A percentile compares a stretch with the other conserved stretches of the same genome.
Conservation (phyloP, 2,888 invertebrate genomes). For the Platynereis dumerilii region DNA sequence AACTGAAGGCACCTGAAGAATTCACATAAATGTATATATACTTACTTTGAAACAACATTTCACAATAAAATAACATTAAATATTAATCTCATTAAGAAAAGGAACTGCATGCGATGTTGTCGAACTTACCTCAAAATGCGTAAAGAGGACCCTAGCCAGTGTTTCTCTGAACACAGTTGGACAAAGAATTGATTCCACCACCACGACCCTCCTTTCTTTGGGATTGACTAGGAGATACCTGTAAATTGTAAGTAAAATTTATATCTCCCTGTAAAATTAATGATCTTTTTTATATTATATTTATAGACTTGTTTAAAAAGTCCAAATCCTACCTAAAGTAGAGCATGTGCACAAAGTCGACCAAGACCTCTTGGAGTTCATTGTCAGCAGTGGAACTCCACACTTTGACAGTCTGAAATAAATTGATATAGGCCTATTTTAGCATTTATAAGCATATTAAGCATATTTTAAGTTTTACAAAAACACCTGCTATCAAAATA, state of each 20-base stretch:
- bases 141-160: conserved; percentile 88
- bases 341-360: conserved; percentile 84
- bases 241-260: too few relatives aligned
- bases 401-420: conserved; percentile 43
- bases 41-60: neutral
- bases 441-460: too few relatives aligned
- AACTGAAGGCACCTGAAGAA: conserved; percentile 73
- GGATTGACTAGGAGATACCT: conserved; percentile 90
- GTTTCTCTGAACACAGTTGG: conserved; percentile 84
- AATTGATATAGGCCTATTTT: neutral
- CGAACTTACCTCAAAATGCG: conserved; percentile 82
- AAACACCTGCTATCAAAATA: neutral
- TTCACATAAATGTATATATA: too few relatives aligned
- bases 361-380: conserved; percentile 81
- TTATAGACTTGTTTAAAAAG: neutral
- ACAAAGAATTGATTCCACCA: conserved; percentile 88
- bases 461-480: too few relatives aligned
- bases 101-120: neutral
- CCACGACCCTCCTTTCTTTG: conserved; percentile 88
- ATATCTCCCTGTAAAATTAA: neutral
- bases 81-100: neutral
- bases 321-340: conserved; percentile 82
- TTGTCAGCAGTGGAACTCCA: conserved; percentile 53
- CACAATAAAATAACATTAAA: neutral
- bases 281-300: neutral